Percentiles rank a stretch among this genome's conserved stretches.
These are phyloP conservation scores for Corella eumyota DNA, from an alignment of 23 tunicate genomes.

Conservation along the genomic window DNA sequence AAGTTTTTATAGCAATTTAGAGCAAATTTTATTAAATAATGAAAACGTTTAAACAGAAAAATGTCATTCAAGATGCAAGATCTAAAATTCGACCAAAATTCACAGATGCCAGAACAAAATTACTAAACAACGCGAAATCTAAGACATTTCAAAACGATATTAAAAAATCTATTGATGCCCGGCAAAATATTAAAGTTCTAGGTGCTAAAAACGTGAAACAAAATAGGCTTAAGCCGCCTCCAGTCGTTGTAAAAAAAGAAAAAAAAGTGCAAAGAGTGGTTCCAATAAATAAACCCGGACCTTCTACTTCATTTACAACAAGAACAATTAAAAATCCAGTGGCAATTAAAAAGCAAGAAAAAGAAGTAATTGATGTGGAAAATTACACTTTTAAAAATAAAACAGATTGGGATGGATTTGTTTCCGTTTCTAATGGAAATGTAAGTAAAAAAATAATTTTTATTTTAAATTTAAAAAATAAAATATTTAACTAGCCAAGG, in stretches of 20 bases:
- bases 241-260: not conserved
- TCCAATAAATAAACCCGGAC: no score
- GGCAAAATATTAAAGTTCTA: conserved; percentile 1
- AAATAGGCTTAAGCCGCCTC: not conserved
- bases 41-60: no score
- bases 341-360: not conserved
- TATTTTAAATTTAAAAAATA: not conserved
- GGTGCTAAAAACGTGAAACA: not conserved
- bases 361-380: not conserved
- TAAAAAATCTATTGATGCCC: not conserved
- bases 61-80: conserved; percentile 14
- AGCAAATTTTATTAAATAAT: no score
- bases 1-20: no score
- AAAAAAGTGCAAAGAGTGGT: not conserved
- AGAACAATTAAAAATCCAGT: conserved; percentile 13
- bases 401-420: not conserved
- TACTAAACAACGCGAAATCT: not conserved
- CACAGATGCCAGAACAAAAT: not conserved
- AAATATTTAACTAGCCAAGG: no score
- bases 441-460: conserved; percentile 4
- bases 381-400: not conserved
- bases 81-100: conserved; percentile 10
- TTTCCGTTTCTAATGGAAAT: conserved; percentile 9
- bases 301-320: not conserved
- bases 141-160: no score